Evolutionary conservation across 2,797 vertebrate genomes (phyloP).

Genomic region (Hippoglossus hippoglossus): DNA sequence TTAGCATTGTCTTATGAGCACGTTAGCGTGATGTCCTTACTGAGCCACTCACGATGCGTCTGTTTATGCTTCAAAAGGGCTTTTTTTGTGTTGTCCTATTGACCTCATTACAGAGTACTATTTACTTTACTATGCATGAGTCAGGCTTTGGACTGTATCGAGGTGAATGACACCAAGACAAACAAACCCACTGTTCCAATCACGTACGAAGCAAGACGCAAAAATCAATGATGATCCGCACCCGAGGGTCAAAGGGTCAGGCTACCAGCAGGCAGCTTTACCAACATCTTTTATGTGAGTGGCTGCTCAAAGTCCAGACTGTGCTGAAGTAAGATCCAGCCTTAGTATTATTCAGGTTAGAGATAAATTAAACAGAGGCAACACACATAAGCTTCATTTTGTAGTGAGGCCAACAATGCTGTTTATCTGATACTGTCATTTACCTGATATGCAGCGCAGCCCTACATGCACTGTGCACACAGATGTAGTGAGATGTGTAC

Average conservation of each 20-base stretch:
- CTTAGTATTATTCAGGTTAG: slow-evolving; percentile 11
- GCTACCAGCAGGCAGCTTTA: slow-evolving; percentile 6
- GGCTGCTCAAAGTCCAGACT: slow-evolving; percentile 58
- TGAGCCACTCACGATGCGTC: background rate
- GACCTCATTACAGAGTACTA: slow-evolving; percentile 28
- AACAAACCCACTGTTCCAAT: slow-evolving; percentile 29
- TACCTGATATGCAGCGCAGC: background rate
- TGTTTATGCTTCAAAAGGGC: slow-evolving; percentile 8
- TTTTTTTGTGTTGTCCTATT: slow-evolving; percentile 10
- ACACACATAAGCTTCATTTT: background rate
- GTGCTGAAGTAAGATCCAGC: background rate
- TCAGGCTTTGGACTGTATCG: slow-evolving; percentile 28
- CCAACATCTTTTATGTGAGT: slow-evolving; percentile 29
- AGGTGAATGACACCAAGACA: slow-evolving; percentile 48
- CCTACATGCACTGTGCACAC: background rate
- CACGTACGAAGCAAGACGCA: background rate
- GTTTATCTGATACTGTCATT: background rate
- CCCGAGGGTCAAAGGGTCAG: background rate
- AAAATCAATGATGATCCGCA: slow-evolving; percentile 22
- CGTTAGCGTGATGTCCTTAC: background rate
- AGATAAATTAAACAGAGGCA: background rate
- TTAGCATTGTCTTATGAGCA: background rate
- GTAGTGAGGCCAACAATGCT: background rate
- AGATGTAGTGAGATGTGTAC: background rate
- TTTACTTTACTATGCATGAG: slow-evolving; percentile 23